A percentile compares a stretch with the other conserved stretches of the same genome.
Evolutionary conservation across 2,797 vertebrate species (phyloP).

Genomic region (Vultur gryphus): DNA sequence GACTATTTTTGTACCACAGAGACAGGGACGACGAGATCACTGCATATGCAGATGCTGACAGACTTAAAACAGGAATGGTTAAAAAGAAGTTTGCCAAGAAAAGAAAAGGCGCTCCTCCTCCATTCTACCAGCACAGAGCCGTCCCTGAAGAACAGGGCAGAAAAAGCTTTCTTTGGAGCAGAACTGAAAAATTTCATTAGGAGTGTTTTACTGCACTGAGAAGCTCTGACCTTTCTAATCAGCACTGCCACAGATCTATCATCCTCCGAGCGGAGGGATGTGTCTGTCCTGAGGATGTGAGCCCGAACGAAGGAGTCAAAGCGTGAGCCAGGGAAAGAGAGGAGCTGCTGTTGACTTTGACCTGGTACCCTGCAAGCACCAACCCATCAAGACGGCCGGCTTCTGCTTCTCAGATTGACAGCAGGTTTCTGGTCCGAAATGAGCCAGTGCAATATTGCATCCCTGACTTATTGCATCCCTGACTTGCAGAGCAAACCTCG

Average conservation of each 20-base stretch:
- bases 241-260: background rate
- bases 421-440: background rate
- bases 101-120: background rate
- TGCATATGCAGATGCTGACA: conserved; percentile 15
- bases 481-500: background rate
- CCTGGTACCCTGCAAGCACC: background rate
- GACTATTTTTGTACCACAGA: conserved; percentile 27
- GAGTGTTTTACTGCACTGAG: rapidly evolving
- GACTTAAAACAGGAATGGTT: background rate
- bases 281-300: rapidly evolving
- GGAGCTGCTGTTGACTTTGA: background rate
- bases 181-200: background rate
- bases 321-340: background rate
- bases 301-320: rapidly evolving
- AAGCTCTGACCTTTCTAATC: background rate
- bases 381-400: background rate
- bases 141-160: background rate
- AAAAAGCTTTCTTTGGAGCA: background rate
- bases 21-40: conserved; percentile 15
- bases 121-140: background rate
- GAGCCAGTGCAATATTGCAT: rapidly evolving
- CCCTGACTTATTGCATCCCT: background rate
- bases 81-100: conserved; percentile 37
- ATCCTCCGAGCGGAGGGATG: rapidly evolving
- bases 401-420: background rate